Evolutionary conservation across 1,140 invertebrate genomes (phyloP), one percentile per base, ranked within the genome.

Genomic region (Zaprionus tsacasi): DNA sequence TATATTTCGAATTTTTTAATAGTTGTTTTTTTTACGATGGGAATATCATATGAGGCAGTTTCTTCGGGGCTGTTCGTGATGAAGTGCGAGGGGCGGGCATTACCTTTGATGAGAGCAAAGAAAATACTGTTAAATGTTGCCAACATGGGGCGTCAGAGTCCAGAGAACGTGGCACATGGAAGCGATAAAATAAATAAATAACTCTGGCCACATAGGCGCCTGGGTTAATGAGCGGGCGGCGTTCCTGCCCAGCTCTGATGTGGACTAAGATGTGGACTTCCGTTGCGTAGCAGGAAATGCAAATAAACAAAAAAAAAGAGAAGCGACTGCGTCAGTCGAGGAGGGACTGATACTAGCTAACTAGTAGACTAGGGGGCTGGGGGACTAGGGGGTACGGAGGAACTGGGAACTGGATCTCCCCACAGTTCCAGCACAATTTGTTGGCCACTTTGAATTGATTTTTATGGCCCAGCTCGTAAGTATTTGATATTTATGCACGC

Each of bases 251-350:
- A 17, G 27, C n/a, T 33, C 58, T 35, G 50, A 21, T 1, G 21
- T 2, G 2, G 21, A 25, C 66, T 58, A 68, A 69, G 83, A 88
- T 87, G 80, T 76, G 75, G 81, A 89, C 85, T 89, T 88, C 83
- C 83, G 83, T 73, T 79, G 74, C 50, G 70, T 68, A 70, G 69
- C 83, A 83, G 83, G 83, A 88, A 88, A 89, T 89, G 85, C 83
- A 88, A 83, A 88, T 88, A 88, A 88, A 88, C 83, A 88, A 83
- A 88, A 89, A 88, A 88, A 88, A 81, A 88, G 81, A 89, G 15
- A 15, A 17, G 56, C 52, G 63, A 56, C 58, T 58, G 43, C 43
- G 67, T 69, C 43, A 65, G 59, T 58, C n/a, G 35, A 4, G 45
- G 8, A 30, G 17, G 10, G 30, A 21, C 48, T 75, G 71, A 43